Evolutionary conservation across 1,140 invertebrate species (phyloP), one percentile per base, ranked within the genome.

Genomic region (Aplysia californica): DNA sequence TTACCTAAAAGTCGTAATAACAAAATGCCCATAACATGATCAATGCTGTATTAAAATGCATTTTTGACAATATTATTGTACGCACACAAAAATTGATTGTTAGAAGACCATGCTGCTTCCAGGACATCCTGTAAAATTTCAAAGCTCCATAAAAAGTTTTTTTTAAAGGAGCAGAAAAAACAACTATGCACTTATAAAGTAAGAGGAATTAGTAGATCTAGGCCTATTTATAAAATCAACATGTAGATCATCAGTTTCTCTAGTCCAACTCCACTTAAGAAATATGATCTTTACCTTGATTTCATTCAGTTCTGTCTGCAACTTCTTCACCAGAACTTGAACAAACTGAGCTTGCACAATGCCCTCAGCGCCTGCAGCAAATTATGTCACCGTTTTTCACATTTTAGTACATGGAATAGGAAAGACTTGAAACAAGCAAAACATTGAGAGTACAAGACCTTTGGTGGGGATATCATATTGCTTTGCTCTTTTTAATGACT

Each of bases 291-390:
- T 77, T 79, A 88, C 88, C 82, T 89, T 89, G 15, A 90, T 89
- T 82, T 90, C 87, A 77, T 89, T 85, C 71, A 85, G 74, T 79
- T 90, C 89, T 70, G 74, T 78, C 64, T 82, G 78, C 39, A 90
- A 78, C 77, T 90, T 90, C 36, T 83, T 78, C 0, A 90, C 87
- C 64, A 90, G 78, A 23, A 79, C 83, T 58, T 82, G 76, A 23
- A 90, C 82, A 58, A 90, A 79, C 50, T 85, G 83, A 38, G 85
- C 83, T 69, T 83, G 56, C 15, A 90, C 85, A 73, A 90, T 87
- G 21, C 85, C 86, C 73, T 87, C 84, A 68, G 89, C 86, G 38
- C 88, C 87, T 87, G 59, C 20, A 80, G 72, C 4, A 35, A 65
- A 36, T n/a, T n/a, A n/a, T n/a, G n/a, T n/a, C n/a, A n/a, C n/a